Base-by-base conservation (phyloP, 2,888 invertebrate species). In the Eremobia ochroleuca region DNA sequence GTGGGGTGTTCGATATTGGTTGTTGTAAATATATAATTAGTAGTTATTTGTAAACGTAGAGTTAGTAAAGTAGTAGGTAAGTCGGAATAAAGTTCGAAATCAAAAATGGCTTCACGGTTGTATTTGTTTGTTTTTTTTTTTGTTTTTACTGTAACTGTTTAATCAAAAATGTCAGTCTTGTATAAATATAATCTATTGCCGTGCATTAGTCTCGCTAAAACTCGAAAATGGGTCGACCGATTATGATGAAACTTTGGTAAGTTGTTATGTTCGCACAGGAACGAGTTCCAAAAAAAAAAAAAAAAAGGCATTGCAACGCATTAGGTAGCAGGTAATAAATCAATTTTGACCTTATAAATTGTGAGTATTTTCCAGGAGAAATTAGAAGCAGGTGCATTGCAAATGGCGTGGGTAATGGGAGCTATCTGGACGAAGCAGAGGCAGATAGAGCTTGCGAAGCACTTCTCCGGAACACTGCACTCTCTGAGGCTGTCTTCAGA, bases 361-460 rank as follows among this genome's bases (percentile, higher is more conserved):
- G 9, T 18, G 4, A 34, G 18, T 21, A 11, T 21, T 61, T 76
- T 70, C 0, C 97, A 90, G 97, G 97, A 88, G 95, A 98, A 94
- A 95, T 96, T 95, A 91, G 93, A 95, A 87, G 90, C 94, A 0
- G 93, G 96, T 4, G 89, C 98, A 0, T 93, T 98, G 31, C 97
- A 98, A 90, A 97, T 98, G 97, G 98, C 97, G 5, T 98, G 98
- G 98, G 97, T 98, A 40, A 97, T 97, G 1, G 97, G 97, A 0
- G 97, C 97, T 0, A 97, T 98, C 21, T 98, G 97, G 95, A 98
- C 98, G 0, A 94, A 97, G 88, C 97, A 97, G 75, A 97, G 98
- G 40, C 98, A 98, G 90, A 88, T 92, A 0, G 97, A 98, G 74
- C 93, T 98, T 0, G 97, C 97, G 0, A 97, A 97, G 94, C 94